Percentiles rank a stretch among this genome's conserved stretches.
These are phyloP conservation scores for Anastatus disparis DNA, from an alignment of 1,140 invertebrate genomes.

Conservation along the genomic window DNA sequence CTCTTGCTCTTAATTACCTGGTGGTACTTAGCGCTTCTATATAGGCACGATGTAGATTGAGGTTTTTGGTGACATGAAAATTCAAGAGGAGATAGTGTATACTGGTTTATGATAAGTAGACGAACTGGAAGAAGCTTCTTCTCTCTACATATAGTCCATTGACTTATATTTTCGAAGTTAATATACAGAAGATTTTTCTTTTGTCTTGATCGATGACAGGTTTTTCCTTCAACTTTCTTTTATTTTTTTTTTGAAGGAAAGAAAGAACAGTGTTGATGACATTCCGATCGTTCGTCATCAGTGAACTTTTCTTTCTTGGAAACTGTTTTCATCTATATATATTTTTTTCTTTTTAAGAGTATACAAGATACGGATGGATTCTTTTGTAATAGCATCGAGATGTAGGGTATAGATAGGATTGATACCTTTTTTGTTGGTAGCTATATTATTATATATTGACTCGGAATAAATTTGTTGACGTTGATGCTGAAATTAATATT, in stretches of 20 bases:
- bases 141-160: not conserved
- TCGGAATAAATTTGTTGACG: too few species aligned
- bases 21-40: slow-evolving; percentile 19
- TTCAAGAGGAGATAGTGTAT: not conserved
- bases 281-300: too few species aligned
- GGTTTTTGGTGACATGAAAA: slow-evolving; percentile 5
- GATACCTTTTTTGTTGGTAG: too few species aligned
- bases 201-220: not conserved
- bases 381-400: too few species aligned
- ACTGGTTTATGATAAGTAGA: slow-evolving; percentile 12
- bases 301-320: too few species aligned
- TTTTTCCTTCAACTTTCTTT: not conserved
- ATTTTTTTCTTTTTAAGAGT: too few species aligned
- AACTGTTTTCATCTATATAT: too few species aligned
- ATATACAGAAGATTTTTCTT: not conserved
- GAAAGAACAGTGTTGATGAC: too few species aligned
- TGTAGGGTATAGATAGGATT: too few species aligned
- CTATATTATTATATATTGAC: too few species aligned
- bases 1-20: slow-evolving; percentile 34
- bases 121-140: not conserved
- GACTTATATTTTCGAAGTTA: not conserved
- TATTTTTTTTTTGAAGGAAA: not conserved
- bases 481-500: too few species aligned
- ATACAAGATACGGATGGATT: too few species aligned
- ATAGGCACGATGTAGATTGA: slow-evolving; percentile 20